Evolutionary conservation across 2,888 invertebrate genomes (phyloP).

Genomic region (Ramazzottius varieornatus): DNA sequence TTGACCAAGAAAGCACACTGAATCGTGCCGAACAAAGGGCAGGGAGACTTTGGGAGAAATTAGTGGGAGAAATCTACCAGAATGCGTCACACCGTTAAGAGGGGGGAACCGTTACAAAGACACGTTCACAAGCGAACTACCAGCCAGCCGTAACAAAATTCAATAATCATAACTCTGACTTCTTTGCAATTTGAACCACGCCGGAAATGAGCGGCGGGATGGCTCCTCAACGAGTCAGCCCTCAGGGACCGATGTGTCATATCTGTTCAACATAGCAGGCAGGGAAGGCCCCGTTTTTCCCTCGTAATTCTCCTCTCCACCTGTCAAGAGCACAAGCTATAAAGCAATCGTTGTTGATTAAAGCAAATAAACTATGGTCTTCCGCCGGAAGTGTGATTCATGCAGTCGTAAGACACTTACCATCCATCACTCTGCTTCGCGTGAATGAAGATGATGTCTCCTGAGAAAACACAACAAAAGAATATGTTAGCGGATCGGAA

Average conservation of each 20-base stretch:
- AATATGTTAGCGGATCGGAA: too few species aligned
- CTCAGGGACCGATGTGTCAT: too few species aligned
- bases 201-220: too few species aligned
- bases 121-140: too few species aligned
- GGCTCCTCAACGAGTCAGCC: too few species aligned
- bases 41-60: too few species aligned
- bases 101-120: too few species aligned
- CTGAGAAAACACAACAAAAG: neutral
- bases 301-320: neutral
- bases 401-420: neutral
- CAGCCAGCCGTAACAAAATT: neutral
- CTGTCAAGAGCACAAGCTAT: neutral
- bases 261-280: neutral
- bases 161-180: neutral
- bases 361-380: neutral
- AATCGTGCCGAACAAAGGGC: too few species aligned
- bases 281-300: conserved; percentile 1
- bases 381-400: neutral
- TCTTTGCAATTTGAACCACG: neutral
- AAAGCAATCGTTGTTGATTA: neutral
- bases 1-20: too few species aligned
- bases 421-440: conserved; percentile 4
- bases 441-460: neutral
- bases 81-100: too few species aligned
- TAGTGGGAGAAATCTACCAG: neutral